These are phyloP conservation scores for Erpornis zantholeuca DNA, from an alignment of 2,113 vertebrate genomes.

Conservation along the genomic window DNA sequence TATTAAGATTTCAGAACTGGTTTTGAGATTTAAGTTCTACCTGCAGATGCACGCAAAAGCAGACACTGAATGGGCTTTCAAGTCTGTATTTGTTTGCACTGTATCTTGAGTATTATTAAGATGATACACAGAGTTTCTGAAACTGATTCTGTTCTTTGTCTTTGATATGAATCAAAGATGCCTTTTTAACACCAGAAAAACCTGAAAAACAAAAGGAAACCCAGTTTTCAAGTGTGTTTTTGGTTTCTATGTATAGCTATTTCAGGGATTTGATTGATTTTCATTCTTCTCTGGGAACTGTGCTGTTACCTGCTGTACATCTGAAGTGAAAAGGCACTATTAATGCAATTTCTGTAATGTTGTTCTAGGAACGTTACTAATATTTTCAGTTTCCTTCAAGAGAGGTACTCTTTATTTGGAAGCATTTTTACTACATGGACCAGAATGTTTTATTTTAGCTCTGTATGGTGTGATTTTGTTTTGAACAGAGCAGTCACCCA, in stretches of 20 bases:
- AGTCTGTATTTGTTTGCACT: accelerated
- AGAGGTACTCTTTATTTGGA: neutral
- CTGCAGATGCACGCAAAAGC: neutral
- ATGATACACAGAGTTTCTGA: neutral
- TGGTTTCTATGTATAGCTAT: neutral
- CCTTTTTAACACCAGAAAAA: neutral
- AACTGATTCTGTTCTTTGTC: neutral
- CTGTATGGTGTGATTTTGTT: neutral
- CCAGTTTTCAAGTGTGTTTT: neutral
- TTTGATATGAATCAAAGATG: neutral
- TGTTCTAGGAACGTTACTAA: neutral
- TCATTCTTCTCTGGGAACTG: neutral
- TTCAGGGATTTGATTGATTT: neutral
- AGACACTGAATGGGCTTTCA: neutral
- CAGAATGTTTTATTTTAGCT: neutral
- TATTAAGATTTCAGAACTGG: neutral
- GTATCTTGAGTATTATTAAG: neutral
- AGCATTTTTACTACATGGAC: neutral
- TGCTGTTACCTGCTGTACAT: neutral
- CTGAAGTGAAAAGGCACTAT: neutral
- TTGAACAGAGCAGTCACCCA: neutral
- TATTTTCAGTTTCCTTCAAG: neutral
- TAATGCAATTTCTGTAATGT: neutral
- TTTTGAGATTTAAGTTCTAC: neutral
- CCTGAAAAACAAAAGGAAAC: neutral